These are phyloP conservation scores for Pyrocoelia pectoralis DNA, from an alignment of 2,888 invertebrate genomes.

Conservation along the genomic window DNA sequence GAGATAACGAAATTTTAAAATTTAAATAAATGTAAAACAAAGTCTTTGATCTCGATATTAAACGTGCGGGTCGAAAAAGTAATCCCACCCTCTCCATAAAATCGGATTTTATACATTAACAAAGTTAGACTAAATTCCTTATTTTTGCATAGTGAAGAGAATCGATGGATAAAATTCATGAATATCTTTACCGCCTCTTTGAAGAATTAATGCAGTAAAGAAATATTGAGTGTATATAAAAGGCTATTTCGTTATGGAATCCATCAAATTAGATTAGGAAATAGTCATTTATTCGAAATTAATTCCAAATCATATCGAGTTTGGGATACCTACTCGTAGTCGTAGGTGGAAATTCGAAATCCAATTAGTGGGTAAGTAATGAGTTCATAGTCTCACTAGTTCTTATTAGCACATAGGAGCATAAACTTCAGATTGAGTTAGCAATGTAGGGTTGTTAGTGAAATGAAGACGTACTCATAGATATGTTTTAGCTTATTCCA, in stretches of 20 bases:
- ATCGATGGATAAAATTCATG: not conserved
- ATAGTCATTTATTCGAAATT: not conserved
- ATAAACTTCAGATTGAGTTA: slow-evolving; percentile 11
- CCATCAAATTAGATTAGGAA: not conserved
- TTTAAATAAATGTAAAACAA: slow-evolving; percentile 5
- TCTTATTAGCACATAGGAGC: slow-evolving; percentile 10
- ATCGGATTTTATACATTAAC: slow-evolving; percentile 5
- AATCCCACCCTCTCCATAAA: not conserved
- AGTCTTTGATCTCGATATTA: slow-evolving; percentile 5
- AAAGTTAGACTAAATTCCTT: not conserved
- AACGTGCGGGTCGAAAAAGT: not conserved
- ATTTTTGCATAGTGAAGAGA: slow-evolving; percentile 3
- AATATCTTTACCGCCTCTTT: not conserved
- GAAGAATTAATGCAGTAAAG: too few relatives aligned
- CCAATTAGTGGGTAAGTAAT: slow-evolving; percentile 10
- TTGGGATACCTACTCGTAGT: not conserved
- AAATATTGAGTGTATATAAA: too few relatives aligned
- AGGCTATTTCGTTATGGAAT: not conserved
- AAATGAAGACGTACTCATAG: not conserved
- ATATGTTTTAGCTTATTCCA: not conserved
- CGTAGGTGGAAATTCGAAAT: slow-evolving; percentile 3
- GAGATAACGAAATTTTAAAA: slow-evolving; percentile 3
- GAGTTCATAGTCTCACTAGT: slow-evolving; percentile 8
- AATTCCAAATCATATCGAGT: not conserved
- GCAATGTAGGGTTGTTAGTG: not conserved